Base-by-base conservation (phyloP, 1,140 invertebrate genomes). In the Microplitis demolitor region DNA sequence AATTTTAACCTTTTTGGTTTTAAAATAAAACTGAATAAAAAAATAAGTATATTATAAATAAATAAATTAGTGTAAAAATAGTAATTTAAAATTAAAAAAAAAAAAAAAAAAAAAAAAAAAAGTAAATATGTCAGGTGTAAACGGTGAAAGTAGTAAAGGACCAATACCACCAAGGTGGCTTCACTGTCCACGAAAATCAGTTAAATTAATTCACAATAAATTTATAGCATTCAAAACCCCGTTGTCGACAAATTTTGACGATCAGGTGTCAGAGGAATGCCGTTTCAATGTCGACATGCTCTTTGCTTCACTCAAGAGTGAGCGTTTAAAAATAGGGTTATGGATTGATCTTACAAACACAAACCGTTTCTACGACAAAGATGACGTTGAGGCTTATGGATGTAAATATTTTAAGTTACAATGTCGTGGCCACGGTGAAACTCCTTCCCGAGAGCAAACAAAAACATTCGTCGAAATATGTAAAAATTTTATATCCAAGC, bases 321-420 rank as follows among this genome's bases (percentile, higher is more conserved):
- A 92, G 71, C 95, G 94, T 87, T 91, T 92, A 9, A 97, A 96
- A 80, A 86, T 99, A 62, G 97, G 98, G 1, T 84, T 99, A 14
- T 97, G 98, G 95, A 94, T 99, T 72, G 97, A 99, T 87, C 87
- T 99, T 60, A 99, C 98, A 4, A 98, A 99, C 82, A 99, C 98
- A 4, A 91, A 88, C 71, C 89, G 98, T 69, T 99, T 98, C 87
- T 99, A 99, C 84, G 89, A 97, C 74, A 93, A 92, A 73, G 82
- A 88, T 16, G 91, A 93, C 67, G 88, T 99, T 6, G 94, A 97
- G 80, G 86, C 90, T 14, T 86, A 90, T 58, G 91, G 88, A 9
- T 94, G 94, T 82, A 91, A 89, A 82, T 98, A 98, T 87, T 83
- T 96, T 0, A 98, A 98, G 87, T 80, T 99, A 16, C 89, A 93